These are phyloP conservation scores for Brachionichthys hirsutus DNA, from an alignment of 2,113 vertebrate species.

Conservation along the genomic window DNA sequence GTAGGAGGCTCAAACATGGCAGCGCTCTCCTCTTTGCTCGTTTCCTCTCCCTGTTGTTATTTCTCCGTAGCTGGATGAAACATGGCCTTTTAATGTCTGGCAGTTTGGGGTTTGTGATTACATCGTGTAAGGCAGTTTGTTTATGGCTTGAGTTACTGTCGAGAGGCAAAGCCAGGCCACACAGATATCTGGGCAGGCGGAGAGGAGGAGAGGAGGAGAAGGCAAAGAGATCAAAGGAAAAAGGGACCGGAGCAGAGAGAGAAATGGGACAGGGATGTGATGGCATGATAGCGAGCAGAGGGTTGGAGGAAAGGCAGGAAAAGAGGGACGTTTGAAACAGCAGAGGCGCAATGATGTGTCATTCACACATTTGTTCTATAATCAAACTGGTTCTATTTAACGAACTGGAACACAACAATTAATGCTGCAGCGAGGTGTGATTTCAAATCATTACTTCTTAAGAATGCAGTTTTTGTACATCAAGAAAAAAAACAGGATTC, in stretches of 20 bases:
- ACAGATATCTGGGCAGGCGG: conserved; percentile 82
- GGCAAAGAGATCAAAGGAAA: conserved; percentile 53
- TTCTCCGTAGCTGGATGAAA: conserved; percentile 88
- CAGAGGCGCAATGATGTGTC: not conserved
- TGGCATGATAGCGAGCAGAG: conserved; percentile 33
- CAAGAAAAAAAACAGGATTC: not conserved
- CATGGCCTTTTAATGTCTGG: conserved; percentile 88
- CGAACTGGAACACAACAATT: not conserved
- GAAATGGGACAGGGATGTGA: conserved; percentile 27
- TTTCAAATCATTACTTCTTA: not conserved
- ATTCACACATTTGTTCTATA: not conserved
- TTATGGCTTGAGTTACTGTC: conserved; percentile 94
- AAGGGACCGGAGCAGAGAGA: conserved; percentile 22
- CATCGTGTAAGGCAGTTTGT: conserved; percentile 94
- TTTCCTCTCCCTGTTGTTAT: conserved; percentile 36
- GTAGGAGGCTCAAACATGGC: conserved; percentile 74
- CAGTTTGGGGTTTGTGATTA: conserved; percentile 89
- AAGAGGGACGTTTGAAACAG: conserved; percentile 32
- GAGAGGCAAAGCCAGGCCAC: conserved; percentile 90
- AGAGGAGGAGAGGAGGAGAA: conserved; percentile 43
- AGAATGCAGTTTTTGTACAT: not conserved
- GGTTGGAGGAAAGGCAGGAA: conserved; percentile 19
- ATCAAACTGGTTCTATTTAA: not conserved
- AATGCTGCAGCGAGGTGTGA: not conserved
- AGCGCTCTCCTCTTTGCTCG: conserved; percentile 53